Evolutionary conservation across 2,797 vertebrate species (phyloP).

Genomic region (Crax fasciolata): DNA sequence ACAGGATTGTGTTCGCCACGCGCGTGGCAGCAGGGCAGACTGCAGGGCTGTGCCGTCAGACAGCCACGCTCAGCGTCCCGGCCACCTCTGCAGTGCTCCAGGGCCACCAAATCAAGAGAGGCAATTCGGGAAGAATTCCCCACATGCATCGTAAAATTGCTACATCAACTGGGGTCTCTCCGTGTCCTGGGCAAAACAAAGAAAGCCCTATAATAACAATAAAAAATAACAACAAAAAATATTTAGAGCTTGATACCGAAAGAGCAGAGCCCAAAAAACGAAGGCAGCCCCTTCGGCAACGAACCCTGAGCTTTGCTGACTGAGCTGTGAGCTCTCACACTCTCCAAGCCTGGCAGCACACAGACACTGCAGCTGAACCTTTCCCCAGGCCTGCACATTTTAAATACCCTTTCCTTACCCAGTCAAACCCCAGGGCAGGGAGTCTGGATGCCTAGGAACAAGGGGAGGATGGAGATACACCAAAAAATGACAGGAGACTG

Average conservation of each 20-base stretch:
- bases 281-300: not conserved
- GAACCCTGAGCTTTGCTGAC: fast-evolving
- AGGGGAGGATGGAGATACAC: not conserved
- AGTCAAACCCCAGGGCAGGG: not conserved
- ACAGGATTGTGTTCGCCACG: not conserved
- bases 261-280: fast-evolving
- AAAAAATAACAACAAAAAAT: not conserved
- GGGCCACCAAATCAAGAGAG: not conserved
- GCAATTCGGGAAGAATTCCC: not conserved
- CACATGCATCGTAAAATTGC: fast-evolving
- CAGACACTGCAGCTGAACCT: not conserved
- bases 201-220: not conserved
- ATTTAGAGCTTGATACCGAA: not conserved
- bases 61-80: not conserved
- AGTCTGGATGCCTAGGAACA: not conserved
- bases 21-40: fast-evolving
- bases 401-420: not conserved
- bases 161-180: not conserved
- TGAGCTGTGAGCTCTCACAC: not conserved
- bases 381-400: not conserved
- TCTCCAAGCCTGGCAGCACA: not conserved
- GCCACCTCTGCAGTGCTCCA: not conserved
- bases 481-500: not conserved
- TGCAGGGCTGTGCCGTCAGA: not conserved
- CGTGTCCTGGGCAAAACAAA: not conserved